A percentile compares a stretch with the other conserved stretches of the same genome.
Evolutionary conservation across 2,113 vertebrate genomes (phyloP).

Genomic region (Origma solitaria): DNA sequence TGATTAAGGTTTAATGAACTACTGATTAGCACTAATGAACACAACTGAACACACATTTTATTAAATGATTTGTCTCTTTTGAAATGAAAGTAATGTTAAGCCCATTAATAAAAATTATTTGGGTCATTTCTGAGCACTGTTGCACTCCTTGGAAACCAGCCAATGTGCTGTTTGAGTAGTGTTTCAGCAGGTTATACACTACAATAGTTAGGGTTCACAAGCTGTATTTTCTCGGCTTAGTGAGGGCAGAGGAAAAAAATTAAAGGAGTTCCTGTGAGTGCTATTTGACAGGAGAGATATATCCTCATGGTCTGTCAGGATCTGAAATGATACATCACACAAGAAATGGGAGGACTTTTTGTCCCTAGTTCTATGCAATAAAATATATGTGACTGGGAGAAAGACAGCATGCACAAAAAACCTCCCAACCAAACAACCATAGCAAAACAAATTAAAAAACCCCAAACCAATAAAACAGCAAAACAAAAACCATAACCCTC

Average conservation of each 20-base stretch:
- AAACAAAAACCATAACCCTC: not conserved
- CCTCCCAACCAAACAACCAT: too few species aligned
- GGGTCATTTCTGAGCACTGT: conserved; percentile 55
- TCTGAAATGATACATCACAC: not conserved
- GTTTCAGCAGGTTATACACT: not conserved
- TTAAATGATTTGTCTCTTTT: conserved; percentile 67
- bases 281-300: not conserved
- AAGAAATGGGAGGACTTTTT: not conserved
- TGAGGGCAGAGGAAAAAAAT: not conserved
- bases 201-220: not conserved
- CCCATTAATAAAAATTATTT: conserved; percentile 70
- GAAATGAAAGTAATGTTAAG: conserved; percentile 59
- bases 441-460: not conserved
- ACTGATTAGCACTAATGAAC: conserved; percentile 63
- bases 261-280: not conserved
- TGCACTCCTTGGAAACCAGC: conserved; percentile 15
- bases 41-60: conserved; percentile 62
- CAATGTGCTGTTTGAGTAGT: not conserved
- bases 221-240: not conserved
- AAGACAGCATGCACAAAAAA: not conserved
- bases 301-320: not conserved
- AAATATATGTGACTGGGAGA: rapidly evolving
- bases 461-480: not conserved
- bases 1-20: conserved; percentile 65
- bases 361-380: not conserved